Percentiles rank a stretch among this genome's conserved stretches.
phyloP scores from a whole-genome alignment of 2,113 vertebrate species.

The Azemiops feae region DNA sequence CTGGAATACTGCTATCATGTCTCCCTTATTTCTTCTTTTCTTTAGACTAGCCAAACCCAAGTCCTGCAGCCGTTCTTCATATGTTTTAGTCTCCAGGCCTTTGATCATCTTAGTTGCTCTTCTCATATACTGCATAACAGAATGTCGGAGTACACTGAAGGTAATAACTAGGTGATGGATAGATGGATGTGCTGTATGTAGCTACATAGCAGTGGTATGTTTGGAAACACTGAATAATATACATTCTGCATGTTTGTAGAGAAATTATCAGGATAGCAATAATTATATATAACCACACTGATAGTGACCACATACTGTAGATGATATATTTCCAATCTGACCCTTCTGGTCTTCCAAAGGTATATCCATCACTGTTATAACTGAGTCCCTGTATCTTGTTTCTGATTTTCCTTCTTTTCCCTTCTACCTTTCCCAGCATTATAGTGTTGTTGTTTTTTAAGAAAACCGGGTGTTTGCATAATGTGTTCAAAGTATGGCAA shows the following conservation, averaged over 20 bases:
- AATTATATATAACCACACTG: background rate
- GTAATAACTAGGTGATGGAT: background rate
- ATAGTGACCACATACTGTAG: background rate
- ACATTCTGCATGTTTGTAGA: background rate
- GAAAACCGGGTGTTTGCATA: background rate
- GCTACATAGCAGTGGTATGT: constrained; percentile 42
- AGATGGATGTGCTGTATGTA: constrained; percentile 20
- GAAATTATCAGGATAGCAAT: constrained; percentile 26
- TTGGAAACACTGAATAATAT: constrained; percentile 31
- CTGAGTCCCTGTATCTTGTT: background rate
- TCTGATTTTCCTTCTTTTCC: background rate
- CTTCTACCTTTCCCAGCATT: background rate
- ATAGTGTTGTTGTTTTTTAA: background rate
- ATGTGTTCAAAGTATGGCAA: background rate
- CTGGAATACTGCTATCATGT: too few relatives aligned
- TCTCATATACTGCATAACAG: background rate
- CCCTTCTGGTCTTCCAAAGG: background rate
- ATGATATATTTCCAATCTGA: background rate
- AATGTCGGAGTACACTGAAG: background rate
- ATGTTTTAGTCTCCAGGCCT: too few relatives aligned
- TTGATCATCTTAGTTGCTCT: too few relatives aligned
- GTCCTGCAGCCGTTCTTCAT: too few relatives aligned
- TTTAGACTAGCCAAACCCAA: too few relatives aligned
- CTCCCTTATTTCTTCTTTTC: too few relatives aligned
- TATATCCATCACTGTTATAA: background rate